Conservation (phyloP, 2,888 invertebrate species). For the Cerastis leucographa region DNA sequence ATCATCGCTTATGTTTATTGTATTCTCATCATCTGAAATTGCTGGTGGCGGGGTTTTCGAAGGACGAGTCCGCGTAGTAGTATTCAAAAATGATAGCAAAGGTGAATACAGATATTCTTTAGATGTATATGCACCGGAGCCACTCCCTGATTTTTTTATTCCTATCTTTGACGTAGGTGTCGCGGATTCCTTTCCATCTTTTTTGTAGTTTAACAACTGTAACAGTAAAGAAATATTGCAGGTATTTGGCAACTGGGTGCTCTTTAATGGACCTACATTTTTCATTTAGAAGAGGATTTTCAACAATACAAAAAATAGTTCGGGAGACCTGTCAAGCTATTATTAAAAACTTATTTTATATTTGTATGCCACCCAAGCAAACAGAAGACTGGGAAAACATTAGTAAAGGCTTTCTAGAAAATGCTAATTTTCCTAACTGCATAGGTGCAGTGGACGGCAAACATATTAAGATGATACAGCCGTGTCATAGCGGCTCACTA, state of each 20-base stretch:
- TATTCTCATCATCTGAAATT: constrained; percentile 4
- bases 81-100: constrained; percentile 61
- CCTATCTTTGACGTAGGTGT: constrained; percentile 48
- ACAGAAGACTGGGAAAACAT: constrained; percentile 52
- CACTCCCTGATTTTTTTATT: constrained; percentile 56
- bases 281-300: constrained; percentile 50
- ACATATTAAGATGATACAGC: no score
- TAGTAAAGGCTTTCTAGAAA: constrained; percentile 47
- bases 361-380: constrained; percentile 61
- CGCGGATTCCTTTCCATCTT: constrained; percentile 16
- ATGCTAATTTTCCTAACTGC: constrained; percentile 1
- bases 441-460: no score
- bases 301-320: constrained; percentile 50
- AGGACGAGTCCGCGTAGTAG: constrained; percentile 55
- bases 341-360: no score
- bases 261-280: constrained; percentile 53
- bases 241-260: constrained; percentile 49
- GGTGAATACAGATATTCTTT: constrained; percentile 59
- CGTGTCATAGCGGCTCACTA: no score
- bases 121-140: constrained; percentile 44
- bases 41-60: no score
- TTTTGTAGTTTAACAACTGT: constrained; percentile 47
- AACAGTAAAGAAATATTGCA: constrained; percentile 48
- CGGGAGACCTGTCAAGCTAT: constrained; percentile 52
- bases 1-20: no score